A percentile compares a stretch with the other conserved stretches of the same genome.
Evolutionary conservation across 2,888 invertebrate genomes (phyloP).

Genomic region (Nomada fucata): DNA sequence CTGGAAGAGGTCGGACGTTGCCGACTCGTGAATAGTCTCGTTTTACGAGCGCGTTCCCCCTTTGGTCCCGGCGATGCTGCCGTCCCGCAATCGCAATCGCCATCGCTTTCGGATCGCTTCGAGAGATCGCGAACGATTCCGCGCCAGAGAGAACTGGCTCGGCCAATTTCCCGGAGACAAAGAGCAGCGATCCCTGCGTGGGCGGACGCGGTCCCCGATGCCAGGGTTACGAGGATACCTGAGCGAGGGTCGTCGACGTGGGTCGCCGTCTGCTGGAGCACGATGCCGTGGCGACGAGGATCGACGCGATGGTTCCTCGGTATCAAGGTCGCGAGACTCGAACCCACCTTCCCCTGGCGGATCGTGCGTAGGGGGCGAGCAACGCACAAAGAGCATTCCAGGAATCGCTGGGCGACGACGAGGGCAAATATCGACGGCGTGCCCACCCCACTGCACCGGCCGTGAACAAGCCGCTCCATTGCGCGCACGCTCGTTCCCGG

Average conservation of each 20-base stretch:
- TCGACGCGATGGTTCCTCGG: constrained; percentile 56
- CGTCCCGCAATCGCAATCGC: constrained; percentile 28
- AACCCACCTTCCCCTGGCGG: constrained; percentile 1
- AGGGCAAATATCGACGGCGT: constrained; percentile 18
- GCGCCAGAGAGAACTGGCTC: background rate
- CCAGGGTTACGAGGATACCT: constrained; percentile 48
- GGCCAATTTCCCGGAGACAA: constrained; percentile 50
- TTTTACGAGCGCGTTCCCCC: constrained; percentile 50
- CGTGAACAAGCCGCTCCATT: constrained; percentile 12
- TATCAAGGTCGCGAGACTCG: constrained; percentile 76
- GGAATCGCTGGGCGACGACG: constrained; percentile 71
- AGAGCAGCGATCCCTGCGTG: constrained; percentile 43
- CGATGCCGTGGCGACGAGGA: constrained; percentile 24
- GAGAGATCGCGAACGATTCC: constrained; percentile 22
- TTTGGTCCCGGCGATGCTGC: constrained; percentile 15
- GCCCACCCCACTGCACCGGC: constrained; percentile 5
- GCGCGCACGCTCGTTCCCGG: constrained; percentile 44
- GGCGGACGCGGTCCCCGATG: constrained; percentile 39
- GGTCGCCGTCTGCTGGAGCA: constrained; percentile 2
- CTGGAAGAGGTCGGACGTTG: constrained; percentile 19
- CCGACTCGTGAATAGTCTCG: background rate
- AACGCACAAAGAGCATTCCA: constrained; percentile 81
- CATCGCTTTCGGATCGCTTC: constrained; percentile 1
- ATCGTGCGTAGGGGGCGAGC: constrained; percentile 36
- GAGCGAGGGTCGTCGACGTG: constrained; percentile 20